Percentiles rank a stretch among this genome's conserved stretches.
Conservation (phyloP, 2,113 vertebrate species). For the Piaya cayana region DNA sequence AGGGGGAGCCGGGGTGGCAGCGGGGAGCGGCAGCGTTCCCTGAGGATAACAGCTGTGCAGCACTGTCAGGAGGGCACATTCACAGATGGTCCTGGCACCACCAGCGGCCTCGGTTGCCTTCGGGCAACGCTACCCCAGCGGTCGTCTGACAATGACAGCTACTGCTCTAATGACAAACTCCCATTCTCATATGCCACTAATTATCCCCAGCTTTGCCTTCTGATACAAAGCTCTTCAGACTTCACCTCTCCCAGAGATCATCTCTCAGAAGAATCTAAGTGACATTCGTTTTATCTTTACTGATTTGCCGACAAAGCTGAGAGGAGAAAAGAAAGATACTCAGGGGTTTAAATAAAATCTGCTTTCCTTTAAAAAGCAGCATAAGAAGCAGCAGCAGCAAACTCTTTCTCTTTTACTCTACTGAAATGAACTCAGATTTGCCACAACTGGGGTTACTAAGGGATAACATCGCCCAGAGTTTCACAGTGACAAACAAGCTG, state of each 20-base stretch:
- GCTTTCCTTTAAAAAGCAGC: not conserved
- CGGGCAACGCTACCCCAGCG: not conserved
- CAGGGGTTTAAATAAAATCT: not conserved
- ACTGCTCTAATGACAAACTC: not conserved
- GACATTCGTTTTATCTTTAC: not conserved
- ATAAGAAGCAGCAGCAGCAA: not conserved
- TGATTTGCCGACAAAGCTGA: not conserved
- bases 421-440: not conserved
- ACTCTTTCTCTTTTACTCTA: not conserved
- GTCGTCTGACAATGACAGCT: not conserved
- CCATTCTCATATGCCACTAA: slow-evolving; percentile 16
- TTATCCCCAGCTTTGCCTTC: slow-evolving; percentile 1
- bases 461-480: not conserved
- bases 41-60: not conserved
- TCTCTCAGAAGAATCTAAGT: not conserved
- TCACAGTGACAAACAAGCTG: not conserved
- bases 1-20: accelerated
- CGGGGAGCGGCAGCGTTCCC: not conserved
- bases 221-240: not conserved
- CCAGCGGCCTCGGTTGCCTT: not conserved
- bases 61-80: not conserved
- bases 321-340: not conserved
- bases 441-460: not conserved
- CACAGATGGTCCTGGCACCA: not conserved
- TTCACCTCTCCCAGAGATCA: not conserved